Evolutionary conservation across 1,140 invertebrate species (phyloP), one percentile per base, ranked within the genome.

Genomic region (Bacillus rossius): DNA sequence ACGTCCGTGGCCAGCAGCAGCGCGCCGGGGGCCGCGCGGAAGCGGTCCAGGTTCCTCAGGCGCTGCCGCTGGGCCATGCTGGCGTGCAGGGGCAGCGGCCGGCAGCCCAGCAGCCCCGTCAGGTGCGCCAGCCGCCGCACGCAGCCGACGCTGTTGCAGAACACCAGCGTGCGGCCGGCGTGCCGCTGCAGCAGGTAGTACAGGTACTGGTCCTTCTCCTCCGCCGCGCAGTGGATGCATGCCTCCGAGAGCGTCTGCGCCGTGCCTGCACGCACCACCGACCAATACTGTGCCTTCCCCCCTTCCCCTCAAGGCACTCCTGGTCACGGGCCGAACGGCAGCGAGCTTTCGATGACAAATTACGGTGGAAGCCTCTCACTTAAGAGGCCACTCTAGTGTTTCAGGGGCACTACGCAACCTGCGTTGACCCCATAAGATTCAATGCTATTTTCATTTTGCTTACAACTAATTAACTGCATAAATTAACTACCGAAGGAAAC

Each of bases 1-100:
- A 99, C 95, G 79, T 99, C 97, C 0, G 96, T 99, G 0, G 97
- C 94, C 57, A 99, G 80, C n/a, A 99, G 73, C 10, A 99, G 64
- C 0, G 87, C 85, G 62, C 84, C 80, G 0, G 81, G 75, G 67
- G 84, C 81, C 67, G 86, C 84, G 57, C 88, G 81, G 77, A 99
- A 99, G 62, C 85, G 49, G 26, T 99, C 96, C 8, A 99, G 78
- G 78, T 96, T 98, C 73, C 95, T 96, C 14, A 99, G 76, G 25
- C 98, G 77, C 69, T 97, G 93, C 67, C 89, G 84, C 69, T 99
- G 97, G 41, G 90, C 87, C 96, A 99, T 97, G 64, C 86, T 90
- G 0, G 96, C 93, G 77, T 99, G 96, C 0, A 99, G 70, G 0
- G 93, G 85, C 47, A 96, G 74, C 2, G 94, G 88, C 49, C 83